These are phyloP conservation scores for Mimachlamys varia DNA, from an alignment of 2,888 invertebrate species.

Conservation along the genomic window DNA sequence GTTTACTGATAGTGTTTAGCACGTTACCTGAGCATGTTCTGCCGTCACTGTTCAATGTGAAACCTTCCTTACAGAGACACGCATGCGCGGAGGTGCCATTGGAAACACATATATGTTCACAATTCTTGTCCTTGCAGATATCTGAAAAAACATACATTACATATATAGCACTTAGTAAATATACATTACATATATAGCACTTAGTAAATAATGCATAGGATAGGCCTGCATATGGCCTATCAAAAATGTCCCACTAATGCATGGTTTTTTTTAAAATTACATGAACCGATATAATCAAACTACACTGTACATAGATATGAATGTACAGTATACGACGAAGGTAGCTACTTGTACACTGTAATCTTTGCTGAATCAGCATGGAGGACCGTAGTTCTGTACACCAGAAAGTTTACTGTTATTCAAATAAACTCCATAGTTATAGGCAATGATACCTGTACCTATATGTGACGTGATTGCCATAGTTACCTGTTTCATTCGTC, in stretches of 20 bases:
- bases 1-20: neutral
- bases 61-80: constrained; percentile 58
- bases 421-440: too few relatives aligned
- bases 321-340: too few relatives aligned
- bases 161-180: neutral
- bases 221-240: too few relatives aligned
- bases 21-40: constrained; percentile 50
- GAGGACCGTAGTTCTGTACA: too few relatives aligned
- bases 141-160: neutral
- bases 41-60: constrained; percentile 45
- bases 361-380: too few relatives aligned
- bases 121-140: neutral
- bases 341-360: too few relatives aligned
- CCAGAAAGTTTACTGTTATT: too few relatives aligned
- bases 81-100: neutral
- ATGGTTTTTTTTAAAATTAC: too few relatives aligned
- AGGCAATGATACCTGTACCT: too few relatives aligned
- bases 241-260: too few relatives aligned
- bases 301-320: too few relatives aligned
- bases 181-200: neutral
- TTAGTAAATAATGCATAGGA: neutral
- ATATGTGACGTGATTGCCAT: neutral
- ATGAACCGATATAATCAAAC: too few relatives aligned
- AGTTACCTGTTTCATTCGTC: neutral
- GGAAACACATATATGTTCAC: neutral